These are phyloP conservation scores for Pygoscelis antarcticus DNA, from an alignment of 2,113 vertebrate species.

Conservation along the genomic window DNA sequence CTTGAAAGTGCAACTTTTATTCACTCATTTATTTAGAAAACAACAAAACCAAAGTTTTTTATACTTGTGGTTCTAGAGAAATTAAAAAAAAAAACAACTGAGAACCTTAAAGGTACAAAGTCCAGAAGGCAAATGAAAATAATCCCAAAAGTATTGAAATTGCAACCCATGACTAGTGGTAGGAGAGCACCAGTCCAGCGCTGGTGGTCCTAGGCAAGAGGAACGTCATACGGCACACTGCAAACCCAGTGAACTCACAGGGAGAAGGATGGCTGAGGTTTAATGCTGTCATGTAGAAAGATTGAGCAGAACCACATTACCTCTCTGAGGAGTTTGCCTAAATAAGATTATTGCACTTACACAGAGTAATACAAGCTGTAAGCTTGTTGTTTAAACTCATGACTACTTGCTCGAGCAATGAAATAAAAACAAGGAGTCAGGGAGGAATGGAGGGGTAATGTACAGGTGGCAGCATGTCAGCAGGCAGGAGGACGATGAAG, in stretches of 20 bases:
- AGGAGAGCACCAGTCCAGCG: background rate
- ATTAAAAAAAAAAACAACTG: background rate
- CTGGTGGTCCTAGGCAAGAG: background rate
- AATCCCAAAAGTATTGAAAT: background rate
- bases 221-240: background rate
- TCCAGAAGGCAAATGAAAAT: background rate
- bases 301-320: background rate
- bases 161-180: background rate
- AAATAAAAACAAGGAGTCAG: background rate
- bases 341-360: background rate
- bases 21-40: background rate
- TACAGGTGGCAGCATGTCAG: background rate
- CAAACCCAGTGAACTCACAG: background rate
- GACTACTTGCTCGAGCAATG: background rate
- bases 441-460: background rate
- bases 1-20: background rate
- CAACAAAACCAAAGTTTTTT: background rate
- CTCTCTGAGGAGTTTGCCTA: background rate
- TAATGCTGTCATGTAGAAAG: background rate
- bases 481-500: background rate
- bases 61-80: background rate
- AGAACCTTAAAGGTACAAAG: background rate
- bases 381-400: background rate
- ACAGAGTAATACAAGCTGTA: fast-evolving
- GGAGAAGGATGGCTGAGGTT: background rate